phyloP scores from a whole-genome alignment of 2,888 invertebrate species.

The Meiosimyza decipiens region DNA sequence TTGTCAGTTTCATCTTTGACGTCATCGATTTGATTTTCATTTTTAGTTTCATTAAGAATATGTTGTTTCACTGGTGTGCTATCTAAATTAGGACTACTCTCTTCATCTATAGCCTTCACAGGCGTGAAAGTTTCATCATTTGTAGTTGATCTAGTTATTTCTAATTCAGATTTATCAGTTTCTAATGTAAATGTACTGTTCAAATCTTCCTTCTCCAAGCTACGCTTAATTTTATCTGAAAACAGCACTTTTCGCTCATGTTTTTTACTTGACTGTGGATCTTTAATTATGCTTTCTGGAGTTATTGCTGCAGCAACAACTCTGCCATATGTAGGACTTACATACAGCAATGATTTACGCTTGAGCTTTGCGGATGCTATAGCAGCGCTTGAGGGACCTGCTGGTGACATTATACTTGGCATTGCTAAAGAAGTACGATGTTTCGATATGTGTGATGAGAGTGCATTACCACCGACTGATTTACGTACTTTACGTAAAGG shows the following conservation, averaged over 20 bases:
- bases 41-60: too few species aligned
- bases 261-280: slow-evolving; percentile 10
- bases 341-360: slow-evolving; percentile 37
- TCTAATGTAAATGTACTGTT: slow-evolving; percentile 54
- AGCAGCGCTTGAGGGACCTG: background rate
- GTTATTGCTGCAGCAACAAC: slow-evolving; percentile 21
- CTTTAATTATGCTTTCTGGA: slow-evolving; percentile 35
- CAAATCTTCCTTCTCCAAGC: slow-evolving; percentile 40
- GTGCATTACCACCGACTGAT: slow-evolving; percentile 36
- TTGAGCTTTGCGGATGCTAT: background rate
- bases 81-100: too few species aligned
- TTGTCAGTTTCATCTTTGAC: too few species aligned
- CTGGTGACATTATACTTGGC: background rate
- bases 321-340: slow-evolving; percentile 29
- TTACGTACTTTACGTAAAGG: slow-evolving; percentile 43
- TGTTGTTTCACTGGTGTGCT: too few species aligned
- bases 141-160: background rate
- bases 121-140: too few species aligned
- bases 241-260: slow-evolving; percentile 28
- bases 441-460: slow-evolving; percentile 47
- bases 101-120: background rate
- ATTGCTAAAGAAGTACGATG: slow-evolving; percentile 48
- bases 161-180: slow-evolving; percentile 31
- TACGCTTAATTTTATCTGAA: slow-evolving; percentile 25
- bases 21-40: background rate